Evolutionary conservation across 2,113 vertebrate genomes (phyloP).

Genomic region (Caranx melampygus): DNA sequence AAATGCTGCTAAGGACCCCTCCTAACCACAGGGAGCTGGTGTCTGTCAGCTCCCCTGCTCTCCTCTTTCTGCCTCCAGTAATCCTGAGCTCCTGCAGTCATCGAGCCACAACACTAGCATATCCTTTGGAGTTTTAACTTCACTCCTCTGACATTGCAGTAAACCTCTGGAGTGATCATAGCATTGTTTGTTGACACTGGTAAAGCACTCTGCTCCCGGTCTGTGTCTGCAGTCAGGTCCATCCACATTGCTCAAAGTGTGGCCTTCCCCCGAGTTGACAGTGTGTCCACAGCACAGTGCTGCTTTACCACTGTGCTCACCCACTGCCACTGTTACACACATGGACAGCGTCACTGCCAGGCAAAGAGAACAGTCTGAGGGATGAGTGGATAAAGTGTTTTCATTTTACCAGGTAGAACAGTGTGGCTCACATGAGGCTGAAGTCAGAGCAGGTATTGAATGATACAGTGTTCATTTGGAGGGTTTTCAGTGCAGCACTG

Average conservation of each 20-base stretch:
- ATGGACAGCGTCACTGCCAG: constrained; percentile 19
- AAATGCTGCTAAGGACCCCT: too few relatives aligned
- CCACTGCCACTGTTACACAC: constrained; percentile 27
- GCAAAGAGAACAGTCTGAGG: constrained; percentile 9
- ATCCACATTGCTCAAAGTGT: constrained; percentile 13
- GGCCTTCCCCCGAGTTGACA: constrained; percentile 17
- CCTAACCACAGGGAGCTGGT: too few relatives aligned
- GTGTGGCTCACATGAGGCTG: neutral
- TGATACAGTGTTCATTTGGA: neutral
- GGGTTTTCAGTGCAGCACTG: constrained; percentile 6
- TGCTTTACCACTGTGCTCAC: constrained; percentile 6
- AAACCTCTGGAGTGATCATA: constrained; percentile 11
- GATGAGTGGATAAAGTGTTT: neutral
- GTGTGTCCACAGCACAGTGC: neutral
- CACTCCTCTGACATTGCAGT: neutral
- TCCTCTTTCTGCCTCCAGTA: neutral
- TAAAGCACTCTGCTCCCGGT: constrained; percentile 7
- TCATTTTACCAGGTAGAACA: constrained; percentile 23
- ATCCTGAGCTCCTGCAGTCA: constrained; percentile 5
- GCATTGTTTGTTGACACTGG: constrained; percentile 14
- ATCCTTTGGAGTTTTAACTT: neutral
- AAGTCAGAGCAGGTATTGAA: constrained; percentile 15
- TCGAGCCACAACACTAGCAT: neutral
- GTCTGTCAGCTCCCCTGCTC: neutral
- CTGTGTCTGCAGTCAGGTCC: constrained; percentile 25